A percentile compares a stretch with the other conserved stretches of the same genome.
These are phyloP conservation scores for Nothocercus julius DNA, from an alignment of 2,113 vertebrate genomes.

Conservation along the genomic window DNA sequence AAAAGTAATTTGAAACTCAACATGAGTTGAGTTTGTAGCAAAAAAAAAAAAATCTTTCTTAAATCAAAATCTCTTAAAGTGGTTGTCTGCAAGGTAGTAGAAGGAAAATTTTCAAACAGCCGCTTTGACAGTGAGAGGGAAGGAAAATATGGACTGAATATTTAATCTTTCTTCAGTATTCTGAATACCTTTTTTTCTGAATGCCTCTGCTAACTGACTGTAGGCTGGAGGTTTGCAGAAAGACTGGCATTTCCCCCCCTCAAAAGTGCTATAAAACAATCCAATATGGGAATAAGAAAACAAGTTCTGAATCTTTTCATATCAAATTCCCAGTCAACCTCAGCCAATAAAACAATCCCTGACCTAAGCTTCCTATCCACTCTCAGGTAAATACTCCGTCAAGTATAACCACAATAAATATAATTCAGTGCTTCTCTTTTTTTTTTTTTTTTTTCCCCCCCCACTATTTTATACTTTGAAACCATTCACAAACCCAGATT, in stretches of 20 bases:
- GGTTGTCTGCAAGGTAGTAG: neutral
- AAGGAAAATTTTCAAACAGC: neutral
- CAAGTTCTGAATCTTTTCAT: neutral
- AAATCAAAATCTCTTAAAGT: conserved; percentile 21
- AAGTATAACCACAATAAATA: neutral
- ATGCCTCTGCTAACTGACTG: neutral
- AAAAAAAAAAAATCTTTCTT: neutral
- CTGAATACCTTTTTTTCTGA: neutral
- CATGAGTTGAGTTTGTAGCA: neutral
- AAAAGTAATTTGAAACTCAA: neutral
- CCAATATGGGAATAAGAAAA: neutral
- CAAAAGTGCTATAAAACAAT: neutral
- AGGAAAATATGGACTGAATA: neutral
- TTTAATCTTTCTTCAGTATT: neutral
- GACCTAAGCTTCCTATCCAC: neutral
- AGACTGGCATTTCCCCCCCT: neutral
- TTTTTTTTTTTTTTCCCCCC: neutral
- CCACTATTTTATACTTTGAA: neutral
- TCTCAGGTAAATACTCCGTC: neutral
- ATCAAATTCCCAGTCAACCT: neutral
- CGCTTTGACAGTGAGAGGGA: neutral
- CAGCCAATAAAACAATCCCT: neutral
- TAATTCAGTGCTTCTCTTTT: neutral
- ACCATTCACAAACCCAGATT: neutral
- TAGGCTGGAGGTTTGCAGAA: neutral